Evolutionary conservation across 2,888 invertebrate species (phyloP), one percentile per base, ranked within the genome.

Genomic region (Tetrapedia diversipes): DNA sequence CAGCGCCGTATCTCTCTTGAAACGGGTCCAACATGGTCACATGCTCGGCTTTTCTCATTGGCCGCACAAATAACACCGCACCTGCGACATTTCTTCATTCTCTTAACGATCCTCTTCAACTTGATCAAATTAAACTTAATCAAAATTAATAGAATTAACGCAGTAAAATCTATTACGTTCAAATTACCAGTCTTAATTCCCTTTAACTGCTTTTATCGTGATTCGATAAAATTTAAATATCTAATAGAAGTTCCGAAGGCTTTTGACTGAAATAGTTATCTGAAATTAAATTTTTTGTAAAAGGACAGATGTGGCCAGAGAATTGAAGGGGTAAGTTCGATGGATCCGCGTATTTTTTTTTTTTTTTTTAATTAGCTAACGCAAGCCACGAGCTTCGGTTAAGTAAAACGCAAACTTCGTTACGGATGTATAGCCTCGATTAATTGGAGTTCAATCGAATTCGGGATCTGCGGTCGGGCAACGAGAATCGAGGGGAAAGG

Each of bases 11-110:
- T 86, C 94, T 94, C 83, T 94, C 93, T 91, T 95, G 95, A 89
- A 95, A 94, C 0, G 95, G 95, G 89, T 95, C 95, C 85, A 95
- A 91, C 95, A 95, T 95, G 6, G 95, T 95, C 61, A 95, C 94
- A 89, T 95, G 95, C 53, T 94, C 94, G 82, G 95, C 94, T 77
- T 94, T 93, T 67, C 95, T 91, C 95, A 95, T 95, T 83, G 94
- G 94, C 85, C 94, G 94, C 19, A 95, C 95, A 90, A 95, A 95
- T 84, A 95, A 93, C 65, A 94, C 87, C 3, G 95, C 95, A 75
- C 95, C 95, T 94, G 86, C 19, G 27, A 63, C 22, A 16, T 41
- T 39, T 41, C 45, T 16, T 1, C 16, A 32, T 37, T 4, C 8
- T n/a, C 14, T 11, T 11, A 19, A 54, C 11, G 22, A 41, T 19